Evolutionary conservation across 2,113 vertebrate species (phyloP).

Genomic region (Xiphophorus couchianus): DNA sequence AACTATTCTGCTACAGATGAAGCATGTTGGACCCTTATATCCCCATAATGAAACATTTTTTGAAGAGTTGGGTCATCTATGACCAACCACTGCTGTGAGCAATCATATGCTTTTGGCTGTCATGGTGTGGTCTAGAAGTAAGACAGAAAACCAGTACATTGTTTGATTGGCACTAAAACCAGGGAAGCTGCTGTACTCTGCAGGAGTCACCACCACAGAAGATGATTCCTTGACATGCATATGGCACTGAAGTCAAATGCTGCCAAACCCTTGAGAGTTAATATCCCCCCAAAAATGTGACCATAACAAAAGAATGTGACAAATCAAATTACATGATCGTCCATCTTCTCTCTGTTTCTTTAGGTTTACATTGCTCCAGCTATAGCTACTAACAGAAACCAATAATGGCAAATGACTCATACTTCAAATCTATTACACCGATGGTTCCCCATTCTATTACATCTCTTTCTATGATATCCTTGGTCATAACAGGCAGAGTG

Average conservation of each 20-base stretch:
- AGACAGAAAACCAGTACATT: slow-evolving; percentile 39
- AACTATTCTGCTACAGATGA: too few relatives aligned
- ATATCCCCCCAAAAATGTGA: slow-evolving; percentile 1
- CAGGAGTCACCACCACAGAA: slow-evolving; percentile 9
- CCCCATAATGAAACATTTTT: slow-evolving; percentile 9
- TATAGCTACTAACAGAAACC: slow-evolving; percentile 52
- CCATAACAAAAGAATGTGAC: slow-evolving; percentile 11
- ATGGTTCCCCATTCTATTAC: slow-evolving; percentile 62
- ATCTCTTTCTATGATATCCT: slow-evolving; percentile 63
- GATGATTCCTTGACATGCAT: slow-evolving; percentile 5
- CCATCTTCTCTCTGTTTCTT: slow-evolving; percentile 24
- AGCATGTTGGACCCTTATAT: too few relatives aligned
- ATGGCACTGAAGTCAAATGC: slow-evolving; percentile 19
- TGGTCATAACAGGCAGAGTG: slow-evolving; percentile 64
- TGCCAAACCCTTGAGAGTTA: background rate
- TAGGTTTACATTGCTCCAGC: slow-evolving; percentile 18
- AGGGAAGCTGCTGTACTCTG: slow-evolving; percentile 43
- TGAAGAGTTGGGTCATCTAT: slow-evolving; percentile 85
- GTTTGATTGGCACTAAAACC: slow-evolving; percentile 47
- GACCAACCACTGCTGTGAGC: slow-evolving; percentile 77
- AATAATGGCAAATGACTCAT: slow-evolving; percentile 55
- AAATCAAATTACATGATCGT: slow-evolving; percentile 4
- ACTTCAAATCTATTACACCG: slow-evolving; percentile 64
- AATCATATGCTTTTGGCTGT: slow-evolving; percentile 61
- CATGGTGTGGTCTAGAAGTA: slow-evolving; percentile 16